Base-by-base conservation (phyloP, 2,113 vertebrate species). In the Patagioenas fasciata region DNA sequence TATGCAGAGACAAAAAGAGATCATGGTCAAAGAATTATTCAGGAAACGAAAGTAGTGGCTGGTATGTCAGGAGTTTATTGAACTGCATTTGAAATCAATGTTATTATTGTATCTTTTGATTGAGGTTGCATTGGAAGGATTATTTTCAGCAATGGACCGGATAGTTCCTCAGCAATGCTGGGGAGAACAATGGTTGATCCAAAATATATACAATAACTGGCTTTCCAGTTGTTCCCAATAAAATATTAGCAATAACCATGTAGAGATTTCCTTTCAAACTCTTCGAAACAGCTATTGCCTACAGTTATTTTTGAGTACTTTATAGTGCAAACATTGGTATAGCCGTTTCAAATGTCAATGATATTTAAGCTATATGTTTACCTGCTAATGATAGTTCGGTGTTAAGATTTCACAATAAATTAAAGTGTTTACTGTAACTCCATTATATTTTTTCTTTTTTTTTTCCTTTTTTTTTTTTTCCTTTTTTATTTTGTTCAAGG, bases 21-120 rank as follows among this genome's bases (percentile, higher is more conserved):
- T 64, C 26, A 42, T 4, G 2, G 20, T 79, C 69, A 84, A 94
- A 93, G 83, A 72, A 80, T 54, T 31, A 78, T 84, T 70, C 21
- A 28, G 50, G 18, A 47, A 50, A 42, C 24, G 94, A 70, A 73
- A 72, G 26, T 38, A 66, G 20, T 4, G 0, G 20, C 57, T 53
- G 13, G 11, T 89, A 2, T 75, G 40, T 58, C 40, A 34, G 47
- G 25, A 81, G 32, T 83, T 86, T 88, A 85, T 79, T 83, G 81
- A 44, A 53, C 50, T 86, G 50, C n/a, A 72, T 89, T 81, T 88
- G 57, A 91, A 92, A 90, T 92, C 72, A 42, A 89, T 75, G 42
- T 56, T 95, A 5, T 83, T 93, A 64, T 86, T 71, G 14, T 50
- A n/a, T 88, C 62, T 84, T 94, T 78, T 64, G 34, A 80, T 80